Evolutionary conservation across 1,140 invertebrate genomes (phyloP), one percentile per base, ranked within the genome.

Genomic region (Drosophila burlai): DNA sequence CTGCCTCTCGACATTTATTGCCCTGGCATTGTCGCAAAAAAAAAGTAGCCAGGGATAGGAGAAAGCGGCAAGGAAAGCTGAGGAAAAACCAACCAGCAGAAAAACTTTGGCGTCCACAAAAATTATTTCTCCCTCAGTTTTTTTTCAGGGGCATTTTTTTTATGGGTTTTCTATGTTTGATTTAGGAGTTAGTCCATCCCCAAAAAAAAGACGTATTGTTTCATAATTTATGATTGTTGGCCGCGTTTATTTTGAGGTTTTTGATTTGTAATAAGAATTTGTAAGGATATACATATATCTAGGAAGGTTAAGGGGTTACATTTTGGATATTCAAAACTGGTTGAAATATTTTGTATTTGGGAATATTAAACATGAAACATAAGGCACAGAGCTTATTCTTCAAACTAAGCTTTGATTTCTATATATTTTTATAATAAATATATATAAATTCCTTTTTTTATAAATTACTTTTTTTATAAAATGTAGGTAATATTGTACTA

Each of bases 1-100:
- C 89, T 83, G 73, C 69, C 75, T 62, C 69, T 74, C 74, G 84
- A 90, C 85, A 90, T 89, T 89, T 89, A 90, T 90, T 84, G 84
- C 73, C 67, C 50, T 43, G 86, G 67, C 62, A 55, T 79, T 90
- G 84, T 89, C 77, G 78, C 72, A 21, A n/a, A 16, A 38, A 55
- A 38, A 72, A 84, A 84, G 45, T 13, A 18, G 42, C 46, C 66
- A 60, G 65, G 45, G 63, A 59, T 59, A 57, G 54, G 36, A 54
- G 68, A 38, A 55, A 15, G 54, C 54, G 21, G 5, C 15, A 24
- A 10, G 54, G 9, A 55, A 55, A 77, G 58, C 57, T 24, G 29
- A 31, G 62, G 54, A 80, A 81, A 81, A 60, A 65, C 15, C 54
- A 55, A 55, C 52, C 58, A 57, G 62, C 65, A 62, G 50, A 55